Evolutionary conservation across 2,888 invertebrate genomes (phyloP).

Genomic region (Apamea crenata): DNA sequence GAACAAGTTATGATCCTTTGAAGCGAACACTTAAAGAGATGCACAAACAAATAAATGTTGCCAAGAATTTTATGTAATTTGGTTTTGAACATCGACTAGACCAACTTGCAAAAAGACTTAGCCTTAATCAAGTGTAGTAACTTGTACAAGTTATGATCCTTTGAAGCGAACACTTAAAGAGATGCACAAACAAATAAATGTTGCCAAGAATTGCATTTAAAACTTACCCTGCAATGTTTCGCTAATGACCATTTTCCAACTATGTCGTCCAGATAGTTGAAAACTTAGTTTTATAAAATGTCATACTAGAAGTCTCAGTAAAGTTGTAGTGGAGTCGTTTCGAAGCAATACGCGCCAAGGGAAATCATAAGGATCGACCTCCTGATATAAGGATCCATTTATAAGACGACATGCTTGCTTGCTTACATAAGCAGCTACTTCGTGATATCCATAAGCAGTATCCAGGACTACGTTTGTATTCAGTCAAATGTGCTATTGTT

Average conservation of each 20-base stretch:
- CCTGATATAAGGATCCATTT: constrained; percentile 58
- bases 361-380: constrained; percentile 69
- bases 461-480: constrained; percentile 42
- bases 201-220: constrained; percentile 49
- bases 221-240: constrained; percentile 38
- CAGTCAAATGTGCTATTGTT: constrained; percentile 59
- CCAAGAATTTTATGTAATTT: constrained; percentile 39
- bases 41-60: constrained; percentile 46
- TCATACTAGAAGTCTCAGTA: constrained; percentile 48
- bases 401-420: constrained; percentile 55
- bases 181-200: constrained; percentile 45
- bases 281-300: constrained; percentile 66
- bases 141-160: constrained; percentile 19
- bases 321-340: constrained; percentile 63
- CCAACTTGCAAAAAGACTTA: constrained; percentile 12
- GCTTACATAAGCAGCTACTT: constrained; percentile 59
- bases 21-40: constrained; percentile 32
- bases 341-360: constrained; percentile 68
- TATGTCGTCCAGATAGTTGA: constrained; percentile 64
- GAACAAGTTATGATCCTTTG: constrained; percentile 17
- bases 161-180: constrained; percentile 26
- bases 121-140: constrained; percentile 18
- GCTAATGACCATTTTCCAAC: constrained; percentile 45
- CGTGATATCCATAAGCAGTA: constrained; percentile 38
- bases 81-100: neutral